Conservation (phyloP, 2,797 vertebrate genomes). For the Mormyrus hasselquistii region DNA sequence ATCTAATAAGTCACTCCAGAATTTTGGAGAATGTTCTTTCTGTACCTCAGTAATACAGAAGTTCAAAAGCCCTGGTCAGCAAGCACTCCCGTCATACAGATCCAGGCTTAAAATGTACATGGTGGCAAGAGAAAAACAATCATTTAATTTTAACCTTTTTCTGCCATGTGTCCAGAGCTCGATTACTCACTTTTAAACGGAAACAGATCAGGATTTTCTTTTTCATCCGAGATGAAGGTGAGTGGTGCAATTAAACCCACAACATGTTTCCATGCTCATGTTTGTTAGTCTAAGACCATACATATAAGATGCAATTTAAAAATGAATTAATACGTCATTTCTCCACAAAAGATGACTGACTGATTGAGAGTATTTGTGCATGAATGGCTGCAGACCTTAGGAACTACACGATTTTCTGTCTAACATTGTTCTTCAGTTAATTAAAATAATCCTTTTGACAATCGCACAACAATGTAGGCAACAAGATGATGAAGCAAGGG, state of each 20-base stretch:
- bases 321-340: not conserved
- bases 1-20: constrained; percentile 4
- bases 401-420: not conserved
- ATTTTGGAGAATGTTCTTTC: not conserved
- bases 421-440: not conserved
- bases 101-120: not conserved
- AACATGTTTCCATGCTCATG: not conserved
- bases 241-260: not conserved
- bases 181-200: not conserved
- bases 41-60: not conserved
- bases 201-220: not conserved
- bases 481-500: not conserved
- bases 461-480: not conserved
- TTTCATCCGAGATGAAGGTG: not conserved
- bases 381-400: not conserved
- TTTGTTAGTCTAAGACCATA: not conserved
- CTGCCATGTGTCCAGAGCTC: not conserved
- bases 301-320: not conserved
- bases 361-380: not conserved
- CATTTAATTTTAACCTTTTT: not conserved
- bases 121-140: not conserved
- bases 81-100: not conserved
- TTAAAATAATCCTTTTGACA: not conserved
- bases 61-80: constrained; percentile 3
- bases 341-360: not conserved